Conservation (phyloP, 1,140 invertebrate genomes). For the Radopholus similis region DNA sequence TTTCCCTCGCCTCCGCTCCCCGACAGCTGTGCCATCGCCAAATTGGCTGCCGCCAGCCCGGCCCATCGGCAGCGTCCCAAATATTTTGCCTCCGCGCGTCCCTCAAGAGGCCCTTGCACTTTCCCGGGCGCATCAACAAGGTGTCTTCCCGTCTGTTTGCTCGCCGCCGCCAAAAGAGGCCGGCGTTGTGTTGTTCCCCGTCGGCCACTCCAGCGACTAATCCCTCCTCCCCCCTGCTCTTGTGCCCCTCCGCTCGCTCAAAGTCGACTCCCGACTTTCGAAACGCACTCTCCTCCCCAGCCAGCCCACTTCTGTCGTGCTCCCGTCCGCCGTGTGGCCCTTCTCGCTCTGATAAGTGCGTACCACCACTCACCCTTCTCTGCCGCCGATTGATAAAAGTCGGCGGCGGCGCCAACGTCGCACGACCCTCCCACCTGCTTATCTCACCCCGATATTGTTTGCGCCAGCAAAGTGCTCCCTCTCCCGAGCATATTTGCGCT, state of each 20-base stretch:
- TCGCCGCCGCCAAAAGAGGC: no score
- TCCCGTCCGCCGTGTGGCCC: background rate
- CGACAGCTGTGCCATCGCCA: background rate
- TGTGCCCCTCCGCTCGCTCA: background rate
- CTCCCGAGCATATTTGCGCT: no score
- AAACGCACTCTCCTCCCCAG: background rate
- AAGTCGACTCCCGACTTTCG: background rate
- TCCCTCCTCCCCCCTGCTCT: background rate
- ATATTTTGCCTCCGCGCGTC: background rate
- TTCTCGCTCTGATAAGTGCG: background rate
- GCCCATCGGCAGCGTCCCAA: background rate
- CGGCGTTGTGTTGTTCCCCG: no score
- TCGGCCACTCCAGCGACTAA: slow-evolving; percentile 2
- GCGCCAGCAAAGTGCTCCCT: no score
- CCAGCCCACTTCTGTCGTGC: background rate
- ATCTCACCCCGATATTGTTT: no score
- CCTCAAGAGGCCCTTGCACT: background rate
- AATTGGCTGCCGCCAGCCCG: background rate
- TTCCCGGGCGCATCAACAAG: background rate
- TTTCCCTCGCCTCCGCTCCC: background rate
- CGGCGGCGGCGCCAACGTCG: slow-evolving; percentile 13
- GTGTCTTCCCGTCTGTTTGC: background rate
- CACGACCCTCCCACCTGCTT: background rate
- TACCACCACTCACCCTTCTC: background rate
- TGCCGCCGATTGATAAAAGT: background rate